Conservation (phyloP, 2,888 invertebrate genomes). For the Atethmia centrago region DNA sequence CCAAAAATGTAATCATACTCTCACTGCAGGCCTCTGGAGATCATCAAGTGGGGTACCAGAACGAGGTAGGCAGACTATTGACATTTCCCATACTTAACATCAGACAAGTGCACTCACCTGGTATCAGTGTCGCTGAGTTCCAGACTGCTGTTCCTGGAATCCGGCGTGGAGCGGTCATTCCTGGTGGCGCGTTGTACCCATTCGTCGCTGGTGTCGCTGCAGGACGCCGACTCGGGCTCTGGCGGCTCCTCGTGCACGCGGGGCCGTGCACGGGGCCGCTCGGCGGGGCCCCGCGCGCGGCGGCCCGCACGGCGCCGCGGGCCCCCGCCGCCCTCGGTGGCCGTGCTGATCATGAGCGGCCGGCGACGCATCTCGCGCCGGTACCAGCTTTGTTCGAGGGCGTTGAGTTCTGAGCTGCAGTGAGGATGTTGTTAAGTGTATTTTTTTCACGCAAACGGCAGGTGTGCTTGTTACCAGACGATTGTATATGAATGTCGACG, state of each 20-base stretch:
- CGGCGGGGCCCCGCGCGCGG: conserved; percentile 59
- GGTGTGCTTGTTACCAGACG: too few species aligned
- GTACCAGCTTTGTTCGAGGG: conserved; percentile 91
- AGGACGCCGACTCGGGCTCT: conserved; percentile 55
- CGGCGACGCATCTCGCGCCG: conserved; percentile 94
- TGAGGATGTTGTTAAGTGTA: background rate
- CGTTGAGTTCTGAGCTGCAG: conserved; percentile 76
- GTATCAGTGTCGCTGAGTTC: conserved; percentile 70
- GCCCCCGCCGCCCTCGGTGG: conserved; percentile 77
- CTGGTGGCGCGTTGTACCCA: conserved; percentile 76
- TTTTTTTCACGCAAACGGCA: too few species aligned
- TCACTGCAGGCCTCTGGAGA: background rate
- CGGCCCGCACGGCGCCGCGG: conserved; percentile 58
- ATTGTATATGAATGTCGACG: too few species aligned
- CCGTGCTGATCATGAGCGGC: conserved; percentile 93
- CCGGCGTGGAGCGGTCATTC: conserved; percentile 36
- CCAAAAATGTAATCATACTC: background rate
- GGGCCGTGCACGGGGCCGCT: conserved; percentile 54
- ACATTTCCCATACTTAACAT: too few species aligned
- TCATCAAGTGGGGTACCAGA: too few species aligned
- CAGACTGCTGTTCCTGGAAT: conserved; percentile 62
- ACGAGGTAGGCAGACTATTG: too few species aligned
- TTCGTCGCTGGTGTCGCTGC: conserved; percentile 78
- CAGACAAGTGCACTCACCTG: conserved; percentile 22
- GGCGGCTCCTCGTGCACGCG: conserved; percentile 47